These are phyloP conservation scores for Pedetes capensis DNA, from an alignment of 2,113 vertebrate species.

Conservation along the genomic window DNA sequence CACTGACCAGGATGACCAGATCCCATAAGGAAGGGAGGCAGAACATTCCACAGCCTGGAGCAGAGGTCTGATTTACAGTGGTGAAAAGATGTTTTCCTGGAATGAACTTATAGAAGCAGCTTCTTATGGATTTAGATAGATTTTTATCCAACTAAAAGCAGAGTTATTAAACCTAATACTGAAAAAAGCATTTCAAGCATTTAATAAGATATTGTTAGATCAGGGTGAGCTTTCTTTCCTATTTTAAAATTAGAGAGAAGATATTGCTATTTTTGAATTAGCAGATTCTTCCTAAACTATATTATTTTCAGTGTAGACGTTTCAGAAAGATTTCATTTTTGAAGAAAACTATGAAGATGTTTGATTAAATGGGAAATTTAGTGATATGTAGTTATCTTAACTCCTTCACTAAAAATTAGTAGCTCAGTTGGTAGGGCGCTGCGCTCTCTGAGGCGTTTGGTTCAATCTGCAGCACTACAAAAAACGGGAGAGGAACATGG, in stretches of 20 bases:
- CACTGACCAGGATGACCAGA: fast-evolving
- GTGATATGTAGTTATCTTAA: not conserved
- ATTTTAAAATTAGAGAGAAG: not conserved
- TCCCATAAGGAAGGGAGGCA: not conserved
- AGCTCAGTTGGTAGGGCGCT: no score
- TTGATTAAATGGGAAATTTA: not conserved
- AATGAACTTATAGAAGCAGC: not conserved
- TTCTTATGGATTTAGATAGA: not conserved
- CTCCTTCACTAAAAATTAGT: not conserved
- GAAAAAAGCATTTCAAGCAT: not conserved
- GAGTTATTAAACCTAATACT: not conserved
- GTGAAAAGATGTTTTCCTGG: not conserved
- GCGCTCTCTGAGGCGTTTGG: no score
- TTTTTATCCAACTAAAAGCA: not conserved
- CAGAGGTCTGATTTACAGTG: not conserved
- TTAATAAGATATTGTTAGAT: not conserved
- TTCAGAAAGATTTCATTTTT: constrained; percentile 3
- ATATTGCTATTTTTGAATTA: not conserved
- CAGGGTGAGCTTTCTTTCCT: not conserved
- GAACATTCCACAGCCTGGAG: not conserved
- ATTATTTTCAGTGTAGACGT: not conserved
- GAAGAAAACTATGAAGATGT: not conserved
- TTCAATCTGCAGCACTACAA: no score
- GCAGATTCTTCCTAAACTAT: not conserved
- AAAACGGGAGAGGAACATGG: no score